Base-by-base conservation (phyloP, 2,888 invertebrate species). In the Macrosiphum euphorbiae region DNA sequence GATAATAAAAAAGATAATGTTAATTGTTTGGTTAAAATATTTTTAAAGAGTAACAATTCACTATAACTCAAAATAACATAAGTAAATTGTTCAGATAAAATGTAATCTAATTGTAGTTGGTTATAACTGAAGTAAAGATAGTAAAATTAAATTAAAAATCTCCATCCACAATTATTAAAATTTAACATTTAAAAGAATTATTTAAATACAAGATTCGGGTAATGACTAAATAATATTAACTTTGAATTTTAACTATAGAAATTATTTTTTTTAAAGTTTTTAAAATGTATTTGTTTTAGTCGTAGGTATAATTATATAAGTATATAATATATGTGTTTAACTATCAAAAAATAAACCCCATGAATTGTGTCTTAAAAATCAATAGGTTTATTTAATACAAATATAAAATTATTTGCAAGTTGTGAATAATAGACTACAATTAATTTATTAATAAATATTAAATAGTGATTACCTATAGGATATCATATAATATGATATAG, bases 171-270 rank as follows among this genome's bases (percentile, higher is more conserved):
- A 11, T 16, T 47, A 78, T 90, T 52, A 52, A 41, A 52, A 84
- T 84, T 84, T 20, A 91, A 58, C 58, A 47, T 91, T 58, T 11
- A 5, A 52, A 91, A 91, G 55, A 85, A 85, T 55, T 55, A 84
- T 26, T 35, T 44, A 44, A 24, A 28, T 55, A 85, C n/a, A 55
- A 67, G 24, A n/a, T 47, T 55, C 85, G 4, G 55, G 58, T 85
- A 55, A 55, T 91, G 91, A 85, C 85, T 91, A 44, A 91, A 44
- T 91, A 85, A 91, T 55, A 91, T 55, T 11, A 84, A 91, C 55
- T 85, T 55, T 78, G 10, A 44, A 86, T n/a, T 85, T 91, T 5
- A 91, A 85, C 24, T 47, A 58, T 44, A 44, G 20, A 50, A 52
- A 91, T 91, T 91, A 41, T 28, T 85, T 52, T 89, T 90, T 78